Conservation (phyloP, 1,140 invertebrate genomes). For the Muscidifurax raptorellus region DNA sequence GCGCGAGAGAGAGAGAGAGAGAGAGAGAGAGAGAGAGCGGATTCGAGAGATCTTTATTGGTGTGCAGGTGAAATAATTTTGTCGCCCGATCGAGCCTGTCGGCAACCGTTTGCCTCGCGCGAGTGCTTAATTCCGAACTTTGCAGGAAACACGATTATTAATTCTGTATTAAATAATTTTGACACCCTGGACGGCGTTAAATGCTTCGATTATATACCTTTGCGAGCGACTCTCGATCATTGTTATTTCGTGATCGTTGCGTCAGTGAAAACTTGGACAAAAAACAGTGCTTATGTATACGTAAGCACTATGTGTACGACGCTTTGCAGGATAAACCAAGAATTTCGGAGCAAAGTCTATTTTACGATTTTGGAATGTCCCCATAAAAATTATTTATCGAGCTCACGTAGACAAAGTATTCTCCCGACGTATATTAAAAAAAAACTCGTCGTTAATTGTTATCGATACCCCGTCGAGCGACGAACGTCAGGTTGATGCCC, state of each 20-base stretch:
- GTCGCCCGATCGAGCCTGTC: constrained; percentile 32
- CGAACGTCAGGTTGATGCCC: constrained; percentile 7
- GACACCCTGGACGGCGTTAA: background rate
- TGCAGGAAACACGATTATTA: background rate
- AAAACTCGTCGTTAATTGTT: constrained; percentile 17
- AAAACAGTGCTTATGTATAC: no score
- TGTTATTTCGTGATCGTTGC: background rate
- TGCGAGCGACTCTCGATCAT: background rate
- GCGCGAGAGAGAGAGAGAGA: no score
- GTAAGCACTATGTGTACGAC: background rate
- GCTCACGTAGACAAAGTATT: background rate
- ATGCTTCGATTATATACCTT: background rate
- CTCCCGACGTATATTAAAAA: background rate
- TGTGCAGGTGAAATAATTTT: constrained; percentile 28
- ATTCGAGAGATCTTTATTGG: constrained; percentile 36
- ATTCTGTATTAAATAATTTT: background rate
- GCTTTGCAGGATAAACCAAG: background rate
- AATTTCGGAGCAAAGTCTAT: background rate
- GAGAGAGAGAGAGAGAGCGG: no score
- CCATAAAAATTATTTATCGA: background rate
- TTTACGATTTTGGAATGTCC: background rate
- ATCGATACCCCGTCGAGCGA: constrained; percentile 6
- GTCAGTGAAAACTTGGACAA: no score
- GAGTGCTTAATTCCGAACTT: background rate
- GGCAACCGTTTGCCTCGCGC: no score